Percentiles rank a stretch among this genome's conserved stretches.
Conservation (phyloP, 1,140 invertebrate species). For the Elysia chlorotica region DNA sequence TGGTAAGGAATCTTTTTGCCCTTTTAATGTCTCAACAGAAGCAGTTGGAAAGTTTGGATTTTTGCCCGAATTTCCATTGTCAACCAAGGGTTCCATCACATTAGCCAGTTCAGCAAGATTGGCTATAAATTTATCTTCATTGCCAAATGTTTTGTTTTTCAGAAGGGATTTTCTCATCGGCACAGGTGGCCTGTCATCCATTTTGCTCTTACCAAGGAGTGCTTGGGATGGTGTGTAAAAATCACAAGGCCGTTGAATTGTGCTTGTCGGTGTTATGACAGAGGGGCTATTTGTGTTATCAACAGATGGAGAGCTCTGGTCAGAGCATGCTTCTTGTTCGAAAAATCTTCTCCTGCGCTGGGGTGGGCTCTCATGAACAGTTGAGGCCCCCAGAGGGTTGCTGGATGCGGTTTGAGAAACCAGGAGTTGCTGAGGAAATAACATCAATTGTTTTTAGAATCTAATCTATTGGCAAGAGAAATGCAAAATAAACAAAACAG, state of each 20-base stretch:
- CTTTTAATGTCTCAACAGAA: neutral
- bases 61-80: neutral
- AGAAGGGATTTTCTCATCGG: too few relatives aligned
- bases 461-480: too few relatives aligned
- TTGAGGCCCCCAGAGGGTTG: neutral
- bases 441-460: neutral
- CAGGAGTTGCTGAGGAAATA: constrained; percentile 12
- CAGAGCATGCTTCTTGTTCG: neutral
- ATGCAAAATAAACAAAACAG: too few relatives aligned
- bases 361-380: constrained; percentile 6
- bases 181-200: too few relatives aligned
- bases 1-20: neutral
- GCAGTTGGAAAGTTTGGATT: neutral
- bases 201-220: neutral
- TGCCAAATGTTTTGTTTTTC: too few relatives aligned
- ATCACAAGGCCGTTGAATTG: neutral
- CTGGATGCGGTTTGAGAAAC: neutral
- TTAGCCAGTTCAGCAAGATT: neutral
- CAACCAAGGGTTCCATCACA: neutral
- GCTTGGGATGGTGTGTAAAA: neutral
- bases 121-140: neutral
- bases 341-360: constrained; percentile 1
- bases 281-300: neutral
- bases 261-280: constrained; percentile 7
- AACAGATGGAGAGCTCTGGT: neutral